Evolutionary conservation across 2,888 invertebrate genomes (phyloP).

Genomic region (Boloria selene): DNA sequence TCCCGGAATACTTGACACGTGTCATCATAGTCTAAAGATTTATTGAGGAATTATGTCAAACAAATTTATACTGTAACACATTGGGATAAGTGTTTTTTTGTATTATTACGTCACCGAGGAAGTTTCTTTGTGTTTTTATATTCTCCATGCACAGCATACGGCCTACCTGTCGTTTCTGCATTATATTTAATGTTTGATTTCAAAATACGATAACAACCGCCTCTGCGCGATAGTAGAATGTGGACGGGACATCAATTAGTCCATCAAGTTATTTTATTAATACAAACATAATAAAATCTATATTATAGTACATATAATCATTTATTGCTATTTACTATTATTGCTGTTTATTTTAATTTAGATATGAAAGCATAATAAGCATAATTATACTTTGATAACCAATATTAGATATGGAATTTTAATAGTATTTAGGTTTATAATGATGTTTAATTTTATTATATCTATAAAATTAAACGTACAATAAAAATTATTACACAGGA

Average conservation of each 20-base stretch:
- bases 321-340: background rate
- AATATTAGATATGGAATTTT: too few relatives aligned
- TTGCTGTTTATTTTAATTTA: conserved; percentile 1
- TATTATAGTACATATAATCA: background rate
- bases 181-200: conserved; percentile 62
- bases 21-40: conserved; percentile 63
- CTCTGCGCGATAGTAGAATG: conserved; percentile 35
- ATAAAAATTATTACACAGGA: too few relatives aligned
- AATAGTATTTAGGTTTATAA: too few relatives aligned
- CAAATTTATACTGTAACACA: conserved; percentile 42
- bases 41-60: conserved; percentile 41
- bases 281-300: background rate
- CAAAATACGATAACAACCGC: conserved; percentile 50
- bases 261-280: conserved; percentile 6
- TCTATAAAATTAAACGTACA: too few relatives aligned
- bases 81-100: conserved; percentile 38
- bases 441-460: too few relatives aligned
- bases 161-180: conserved; percentile 66
- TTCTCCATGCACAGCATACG: conserved; percentile 45
- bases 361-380: background rate
- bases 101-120: conserved; percentile 21
- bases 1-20: conserved; percentile 68
- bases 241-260: conserved; percentile 31
- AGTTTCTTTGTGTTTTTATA: conserved; percentile 45
- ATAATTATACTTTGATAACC: too few relatives aligned